Base-by-base conservation (phyloP, 1,140 invertebrate genomes). In the Triops longicaudatus region DNA sequence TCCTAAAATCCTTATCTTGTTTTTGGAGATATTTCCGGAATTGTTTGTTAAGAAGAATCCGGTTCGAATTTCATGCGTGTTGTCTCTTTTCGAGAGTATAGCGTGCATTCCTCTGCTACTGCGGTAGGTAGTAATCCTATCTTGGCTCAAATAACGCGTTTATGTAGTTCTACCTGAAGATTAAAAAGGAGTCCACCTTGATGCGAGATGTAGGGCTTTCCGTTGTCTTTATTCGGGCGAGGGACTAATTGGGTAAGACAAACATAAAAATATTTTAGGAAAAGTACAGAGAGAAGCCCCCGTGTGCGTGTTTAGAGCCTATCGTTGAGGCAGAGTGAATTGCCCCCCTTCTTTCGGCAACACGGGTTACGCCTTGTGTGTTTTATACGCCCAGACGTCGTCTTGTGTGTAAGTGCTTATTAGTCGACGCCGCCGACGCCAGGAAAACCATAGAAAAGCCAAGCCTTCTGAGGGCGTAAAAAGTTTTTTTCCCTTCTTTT, bases 181-280 rank as follows among this genome's bases (percentile, higher is more conserved):
- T 37, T 37, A 37, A 37, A 37, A 37, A 37, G 2, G 31, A 37
- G 31, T 37, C 31, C 31, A 37, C 31, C 7, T 37, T 2, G 31
- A 37, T 37, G 31, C 7, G 31, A 37, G 31, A 37, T 37, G 31
- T n/a, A 7, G 31, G 31, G 31, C 2, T 37, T 37, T 37, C 2
- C 31, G 31, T 37, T 37, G 7, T 37, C 31, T 37, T 37, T 37
- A 37, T 37, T 2, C 31, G 2, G 31, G 31, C 31, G 31, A 37
- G 31, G 17, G 50, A n/a, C 50, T 63, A 63, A 63, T 63, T 63
- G 50, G 50, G 50, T 63, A 63, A 63, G n/a, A 63, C 50, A 63
- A 63, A 63, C 50, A 14, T 63, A 63, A 63, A 63, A 22, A 63
- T n/a, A 3, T n/a, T 7, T 63, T 63, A 63, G 50, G 50, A 12